Conservation (phyloP, 2,113 vertebrate species). For the Gymnarchus niloticus region DNA sequence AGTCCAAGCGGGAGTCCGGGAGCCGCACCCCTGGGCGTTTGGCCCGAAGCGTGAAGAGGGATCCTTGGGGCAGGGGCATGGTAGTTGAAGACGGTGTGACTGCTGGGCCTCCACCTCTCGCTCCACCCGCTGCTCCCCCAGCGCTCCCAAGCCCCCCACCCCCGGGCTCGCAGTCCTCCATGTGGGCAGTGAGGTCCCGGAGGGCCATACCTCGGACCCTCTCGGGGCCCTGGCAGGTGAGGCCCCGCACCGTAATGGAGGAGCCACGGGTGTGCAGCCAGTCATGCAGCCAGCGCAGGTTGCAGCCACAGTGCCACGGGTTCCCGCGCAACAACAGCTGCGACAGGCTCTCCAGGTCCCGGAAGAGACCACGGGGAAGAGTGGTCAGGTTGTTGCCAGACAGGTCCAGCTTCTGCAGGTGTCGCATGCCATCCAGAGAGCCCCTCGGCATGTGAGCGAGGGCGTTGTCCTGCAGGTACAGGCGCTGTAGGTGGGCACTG, state of each 20-base stretch:
- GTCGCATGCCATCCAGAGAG: slow-evolving; percentile 72
- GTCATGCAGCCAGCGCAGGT: slow-evolving; percentile 83
- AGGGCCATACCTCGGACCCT: slow-evolving; percentile 75
- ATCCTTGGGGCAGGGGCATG: slow-evolving; percentile 72
- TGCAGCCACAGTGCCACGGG: slow-evolving; percentile 90
- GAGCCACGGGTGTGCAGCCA: slow-evolving; percentile 77
- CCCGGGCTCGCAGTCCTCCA: slow-evolving; percentile 78
- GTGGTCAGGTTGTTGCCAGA: slow-evolving; percentile 92
- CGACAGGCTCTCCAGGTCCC: slow-evolving; percentile 76
- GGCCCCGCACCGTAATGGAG: slow-evolving; percentile 76
- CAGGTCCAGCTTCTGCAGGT: slow-evolving; percentile 76
- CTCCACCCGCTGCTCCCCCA: slow-evolving; percentile 43
- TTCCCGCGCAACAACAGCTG: slow-evolving; percentile 81
- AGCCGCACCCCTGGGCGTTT: slow-evolving; percentile 72
- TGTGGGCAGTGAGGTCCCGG: slow-evolving; percentile 73
- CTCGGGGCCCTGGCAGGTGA: slow-evolving; percentile 84
- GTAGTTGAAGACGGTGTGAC: slow-evolving; percentile 62
- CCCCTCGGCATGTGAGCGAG: slow-evolving; percentile 82
- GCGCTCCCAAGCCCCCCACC: slow-evolving; percentile 43
- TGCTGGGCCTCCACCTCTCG: slow-evolving; percentile 43
- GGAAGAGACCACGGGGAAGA: slow-evolving; percentile 78
- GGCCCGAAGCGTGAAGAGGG: slow-evolving; percentile 77
- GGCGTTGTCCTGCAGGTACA: slow-evolving; percentile 88
- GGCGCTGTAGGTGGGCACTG: slow-evolving; percentile 69
- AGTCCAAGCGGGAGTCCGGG: slow-evolving; percentile 65